Evolutionary conservation across 2,113 vertebrate genomes (phyloP).

Genomic region (Aspiorhynchus laticeps): DNA sequence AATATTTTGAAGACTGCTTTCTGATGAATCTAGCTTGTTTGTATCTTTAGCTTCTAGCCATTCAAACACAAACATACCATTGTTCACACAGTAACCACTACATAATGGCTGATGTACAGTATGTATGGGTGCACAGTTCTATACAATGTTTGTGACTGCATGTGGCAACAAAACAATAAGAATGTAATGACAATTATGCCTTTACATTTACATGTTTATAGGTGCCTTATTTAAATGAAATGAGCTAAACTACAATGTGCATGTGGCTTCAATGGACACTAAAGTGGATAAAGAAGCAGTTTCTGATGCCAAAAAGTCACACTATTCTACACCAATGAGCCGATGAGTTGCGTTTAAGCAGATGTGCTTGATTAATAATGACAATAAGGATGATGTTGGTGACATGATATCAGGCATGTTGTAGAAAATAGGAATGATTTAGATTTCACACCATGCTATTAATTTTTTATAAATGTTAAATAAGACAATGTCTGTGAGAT

Average conservation of each 20-base stretch:
- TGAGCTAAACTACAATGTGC: slow-evolving; percentile 10
- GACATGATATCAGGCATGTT: slow-evolving; percentile 65
- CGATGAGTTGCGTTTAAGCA: slow-evolving; percentile 66
- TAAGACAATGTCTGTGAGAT: slow-evolving; percentile 60
- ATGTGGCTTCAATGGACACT: neutral
- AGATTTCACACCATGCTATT: slow-evolving; percentile 71
- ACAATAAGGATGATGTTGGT: slow-evolving; percentile 56
- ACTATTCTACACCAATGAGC: slow-evolving; percentile 61
- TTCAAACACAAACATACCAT: slow-evolving; percentile 46
- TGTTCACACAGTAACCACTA: slow-evolving; percentile 23
- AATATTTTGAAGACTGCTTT: neutral
- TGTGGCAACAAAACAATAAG: slow-evolving; percentile 33
- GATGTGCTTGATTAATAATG: slow-evolving; percentile 61
- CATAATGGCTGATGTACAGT: slow-evolving; percentile 15
- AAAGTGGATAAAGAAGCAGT: neutral
- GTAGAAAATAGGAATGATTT: slow-evolving; percentile 52
- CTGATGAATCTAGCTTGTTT: neutral
- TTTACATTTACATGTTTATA: slow-evolving; percentile 12
- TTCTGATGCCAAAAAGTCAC: slow-evolving; percentile 15
- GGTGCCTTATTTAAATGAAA: slow-evolving; percentile 11
- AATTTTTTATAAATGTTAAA: slow-evolving; percentile 63
- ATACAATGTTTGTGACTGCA: neutral
- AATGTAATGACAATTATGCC: slow-evolving; percentile 5
- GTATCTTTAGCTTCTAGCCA: neutral
- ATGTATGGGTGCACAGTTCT: neutral